These are phyloP conservation scores for Holotrichia oblita DNA, from an alignment of 1,140 invertebrate genomes.

Conservation along the genomic window DNA sequence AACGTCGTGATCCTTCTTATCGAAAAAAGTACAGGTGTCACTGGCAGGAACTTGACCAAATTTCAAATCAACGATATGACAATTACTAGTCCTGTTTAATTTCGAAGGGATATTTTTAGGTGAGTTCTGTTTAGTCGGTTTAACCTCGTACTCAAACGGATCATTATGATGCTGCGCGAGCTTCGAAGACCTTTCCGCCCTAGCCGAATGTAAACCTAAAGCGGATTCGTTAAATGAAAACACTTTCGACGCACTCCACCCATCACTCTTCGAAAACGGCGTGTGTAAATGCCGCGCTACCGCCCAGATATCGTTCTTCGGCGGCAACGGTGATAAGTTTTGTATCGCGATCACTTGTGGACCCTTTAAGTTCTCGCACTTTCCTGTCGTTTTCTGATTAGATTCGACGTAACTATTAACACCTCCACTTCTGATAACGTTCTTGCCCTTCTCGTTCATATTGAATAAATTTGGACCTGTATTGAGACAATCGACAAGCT, in stretches of 20 bases:
- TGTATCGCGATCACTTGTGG: background rate
- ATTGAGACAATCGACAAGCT: conserved; percentile 20
- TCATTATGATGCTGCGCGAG: background rate
- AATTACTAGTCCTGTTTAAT: background rate
- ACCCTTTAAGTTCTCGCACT: background rate
- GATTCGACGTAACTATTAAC: background rate
- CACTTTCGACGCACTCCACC: background rate
- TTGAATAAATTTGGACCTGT: conserved; percentile 40
- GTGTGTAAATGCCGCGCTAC: background rate
- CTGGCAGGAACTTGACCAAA: conserved; percentile 38
- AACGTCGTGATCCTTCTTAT: conserved; percentile 51
- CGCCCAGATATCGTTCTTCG: background rate
- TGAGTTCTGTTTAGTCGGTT: background rate
- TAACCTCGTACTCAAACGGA: no score
- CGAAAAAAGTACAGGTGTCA: conserved; percentile 58
- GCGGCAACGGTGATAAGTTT: background rate
- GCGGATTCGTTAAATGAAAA: background rate
- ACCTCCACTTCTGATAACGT: background rate
- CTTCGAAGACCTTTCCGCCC: background rate
- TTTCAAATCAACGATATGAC: background rate
- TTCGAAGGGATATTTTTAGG: background rate
- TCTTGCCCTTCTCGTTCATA: conserved; percentile 38
- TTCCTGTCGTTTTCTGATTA: background rate
- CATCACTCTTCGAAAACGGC: no score
- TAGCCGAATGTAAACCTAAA: background rate